phyloP scores from a whole-genome alignment of 1,140 invertebrate genomes.

The Caenorhabditis elegans region WBcel235 BX284606.5:2284001-2284500 shows the following conservation, averaged over 20 bases:
- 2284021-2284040: no score
- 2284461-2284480: slow-evolving; percentile 16
- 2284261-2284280: no score
- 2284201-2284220: slow-evolving; percentile 25
- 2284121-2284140: background rate
- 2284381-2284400: slow-evolving; percentile 25
- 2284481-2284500: slow-evolving; percentile 21
- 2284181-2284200: slow-evolving; percentile 20
- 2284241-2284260: background rate
- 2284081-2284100: background rate
- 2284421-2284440: background rate
- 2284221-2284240: slow-evolving; percentile 21
- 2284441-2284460: background rate
- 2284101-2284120: background rate
- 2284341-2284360: slow-evolving; percentile 29
- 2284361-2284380: slow-evolving; percentile 17
- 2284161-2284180: background rate
- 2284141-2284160: background rate
- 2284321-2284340: slow-evolving; percentile 24
- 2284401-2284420: slow-evolving; percentile 1
- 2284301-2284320: background rate
- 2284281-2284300: background rate
- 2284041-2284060: no score
- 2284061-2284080: no score
- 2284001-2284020: no score